Percentiles rank a stretch among this genome's conserved stretches.
Conservation (phyloP, 2,113 vertebrate genomes). For the Camarhynchus parvulus region DNA sequence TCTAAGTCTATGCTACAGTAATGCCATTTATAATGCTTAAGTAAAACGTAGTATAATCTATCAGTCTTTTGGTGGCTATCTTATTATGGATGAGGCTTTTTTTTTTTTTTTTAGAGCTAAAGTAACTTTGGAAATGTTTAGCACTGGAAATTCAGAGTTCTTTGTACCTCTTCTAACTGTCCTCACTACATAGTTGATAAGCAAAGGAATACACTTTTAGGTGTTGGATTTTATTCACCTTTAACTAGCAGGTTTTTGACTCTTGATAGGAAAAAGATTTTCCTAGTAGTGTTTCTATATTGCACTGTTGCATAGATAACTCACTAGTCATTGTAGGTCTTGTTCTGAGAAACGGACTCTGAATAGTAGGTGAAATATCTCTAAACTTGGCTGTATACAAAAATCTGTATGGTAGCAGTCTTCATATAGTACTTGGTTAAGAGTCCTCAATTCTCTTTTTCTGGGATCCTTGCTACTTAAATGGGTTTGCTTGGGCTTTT, state of each 20-base stretch:
- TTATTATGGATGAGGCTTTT: neutral
- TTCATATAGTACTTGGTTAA: neutral
- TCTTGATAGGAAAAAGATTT: neutral
- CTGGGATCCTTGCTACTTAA: neutral
- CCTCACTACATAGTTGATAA: neutral
- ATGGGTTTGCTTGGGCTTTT: neutral
- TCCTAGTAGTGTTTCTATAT: neutral
- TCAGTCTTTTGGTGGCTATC: neutral
- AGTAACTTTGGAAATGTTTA: neutral
- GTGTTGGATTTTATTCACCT: neutral
- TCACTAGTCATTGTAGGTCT: neutral
- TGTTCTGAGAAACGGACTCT: neutral
- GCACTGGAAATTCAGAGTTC: neutral
- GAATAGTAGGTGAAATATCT: neutral
- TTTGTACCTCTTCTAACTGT: neutral
- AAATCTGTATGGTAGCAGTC: neutral
- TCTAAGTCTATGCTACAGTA: neutral
- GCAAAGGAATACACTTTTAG: neutral
- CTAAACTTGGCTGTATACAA: neutral
- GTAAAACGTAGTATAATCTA: neutral
- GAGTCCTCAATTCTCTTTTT: neutral
- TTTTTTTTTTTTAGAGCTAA: neutral
- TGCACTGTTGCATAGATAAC: neutral
- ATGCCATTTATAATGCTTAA: neutral
- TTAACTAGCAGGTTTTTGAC: neutral